Conservation (phyloP, 2,113 vertebrate genomes). For the Pholis gunnellus region DNA sequence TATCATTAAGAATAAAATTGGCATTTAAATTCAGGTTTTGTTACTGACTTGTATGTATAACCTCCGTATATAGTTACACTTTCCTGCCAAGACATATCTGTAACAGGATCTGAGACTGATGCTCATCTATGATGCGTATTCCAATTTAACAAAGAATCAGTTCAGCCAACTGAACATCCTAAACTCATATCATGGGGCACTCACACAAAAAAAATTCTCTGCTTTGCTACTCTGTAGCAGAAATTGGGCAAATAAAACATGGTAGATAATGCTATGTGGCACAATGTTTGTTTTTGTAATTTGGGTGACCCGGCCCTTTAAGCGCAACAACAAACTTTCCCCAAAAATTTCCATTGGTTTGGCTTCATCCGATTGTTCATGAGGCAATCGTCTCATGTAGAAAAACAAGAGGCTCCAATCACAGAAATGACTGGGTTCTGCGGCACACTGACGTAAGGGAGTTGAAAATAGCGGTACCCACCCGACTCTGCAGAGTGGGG, state of each 20-base stretch:
- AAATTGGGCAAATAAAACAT: neutral
- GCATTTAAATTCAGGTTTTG: neutral
- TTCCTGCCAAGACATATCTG: neutral
- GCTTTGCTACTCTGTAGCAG: neutral
- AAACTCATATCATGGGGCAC: neutral
- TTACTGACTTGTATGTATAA: neutral
- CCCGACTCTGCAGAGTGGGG: slow-evolving; percentile 90
- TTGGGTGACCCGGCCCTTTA: neutral
- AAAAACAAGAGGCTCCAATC: slow-evolving; percentile 2
- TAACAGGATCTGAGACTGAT: neutral
- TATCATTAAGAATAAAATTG: neutral
- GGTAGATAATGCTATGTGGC: neutral
- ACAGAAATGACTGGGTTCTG: slow-evolving; percentile 10
- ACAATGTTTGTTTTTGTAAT: neutral
- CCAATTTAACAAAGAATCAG: neutral
- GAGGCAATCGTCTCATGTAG: neutral
- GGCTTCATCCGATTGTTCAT: neutral
- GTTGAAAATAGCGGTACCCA: slow-evolving; percentile 67
- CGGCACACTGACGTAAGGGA: neutral
- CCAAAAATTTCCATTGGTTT: slow-evolving; percentile 1
- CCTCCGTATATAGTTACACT: neutral
- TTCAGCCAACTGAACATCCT: neutral
- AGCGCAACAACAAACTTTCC: neutral
- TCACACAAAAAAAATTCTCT: neutral
- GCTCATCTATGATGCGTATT: neutral